phyloP scores from a whole-genome alignment of 1,140 invertebrate species.

The Drosophila malerkotliana region DNA sequence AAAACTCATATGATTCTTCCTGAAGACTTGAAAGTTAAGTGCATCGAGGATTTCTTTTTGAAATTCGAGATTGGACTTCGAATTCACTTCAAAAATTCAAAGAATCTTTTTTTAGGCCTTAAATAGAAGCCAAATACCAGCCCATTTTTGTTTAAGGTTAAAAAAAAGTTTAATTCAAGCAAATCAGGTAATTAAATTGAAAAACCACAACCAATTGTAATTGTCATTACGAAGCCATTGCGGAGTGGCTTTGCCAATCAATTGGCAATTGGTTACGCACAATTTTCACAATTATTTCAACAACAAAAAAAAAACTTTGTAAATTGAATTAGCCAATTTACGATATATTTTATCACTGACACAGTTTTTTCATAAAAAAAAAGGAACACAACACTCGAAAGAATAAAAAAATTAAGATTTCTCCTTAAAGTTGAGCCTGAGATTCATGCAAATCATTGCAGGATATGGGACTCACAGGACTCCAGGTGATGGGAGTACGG shows the following conservation, averaged over 20 bases:
- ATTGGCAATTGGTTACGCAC: constrained; percentile 3
- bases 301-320: constrained; percentile 3
- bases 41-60: constrained; percentile 15
- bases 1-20: constrained; percentile 18
- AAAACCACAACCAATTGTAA: not conserved
- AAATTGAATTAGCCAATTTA: constrained; percentile 37
- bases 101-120: not conserved
- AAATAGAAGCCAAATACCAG: not conserved
- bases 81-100: constrained; percentile 6
- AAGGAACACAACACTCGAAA: not conserved
- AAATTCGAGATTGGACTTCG: constrained; percentile 13
- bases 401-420: constrained; percentile 7
- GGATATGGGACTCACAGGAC: constrained; percentile 1
- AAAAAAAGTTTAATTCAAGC: too few species aligned
- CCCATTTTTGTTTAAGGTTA: too few species aligned
- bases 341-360: constrained; percentile 24
- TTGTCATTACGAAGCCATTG: constrained; percentile 2
- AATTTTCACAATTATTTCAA: constrained; percentile 15
- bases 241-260: not conserved
- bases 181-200: not conserved
- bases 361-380: constrained; percentile 12
- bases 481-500: not conserved
- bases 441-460: constrained; percentile 22
- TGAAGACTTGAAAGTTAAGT: constrained; percentile 8
- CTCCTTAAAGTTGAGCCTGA: constrained; percentile 35